Base-by-base conservation (phyloP, 2,113 vertebrate genomes). In the Podocnemis expansa region DNA sequence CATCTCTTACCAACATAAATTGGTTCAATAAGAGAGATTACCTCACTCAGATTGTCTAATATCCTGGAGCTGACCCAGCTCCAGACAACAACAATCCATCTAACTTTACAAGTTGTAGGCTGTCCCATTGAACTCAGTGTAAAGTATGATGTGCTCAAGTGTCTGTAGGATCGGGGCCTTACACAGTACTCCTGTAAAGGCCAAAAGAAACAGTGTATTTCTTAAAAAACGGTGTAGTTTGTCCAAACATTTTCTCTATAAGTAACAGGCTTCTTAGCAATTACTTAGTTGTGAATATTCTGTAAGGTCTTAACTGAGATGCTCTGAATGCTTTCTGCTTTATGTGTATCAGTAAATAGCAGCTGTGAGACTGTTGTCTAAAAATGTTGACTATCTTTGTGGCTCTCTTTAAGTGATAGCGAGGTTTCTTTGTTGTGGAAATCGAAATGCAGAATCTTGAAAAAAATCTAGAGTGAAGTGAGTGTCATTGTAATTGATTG, bases 281-380 rank as follows among this genome's bases (percentile, higher is more conserved):
- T 54, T 38, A 88, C 79, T 94, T 90, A 82, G 63, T 81, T 88
- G 56, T 80, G 82, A 88, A 80, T 93, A 73, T 80, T 52, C 91
- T 91, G 81, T 82, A 85, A 87, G 94, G 88, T 89, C 88, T 94
- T 96, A 96, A 94, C 84, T 96, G 93, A 95, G 93, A 95, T 31
- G 93, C 88, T 87, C 87, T 90, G 92, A 80, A 78, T 94, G 94
- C 93, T 73, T 96, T 96, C 96, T 96, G 43, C 81, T 96, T 95
- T 88, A 80, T 78, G 87, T 96, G 95, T 94, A 95, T 96, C 96
- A 96, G 84, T 89, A 93, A 96, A 96, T 95, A 97, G 94, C 95
- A 94, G 94, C 96, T 96, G 94, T 88, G 93, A 91, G 56, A 96
- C 88, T 89, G 92, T 93, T 96, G 94, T 96, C 93, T 95, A 89